Evolutionary conservation across 1,140 invertebrate genomes (phyloP).

Genomic region (Neodiprion pinetum): DNA sequence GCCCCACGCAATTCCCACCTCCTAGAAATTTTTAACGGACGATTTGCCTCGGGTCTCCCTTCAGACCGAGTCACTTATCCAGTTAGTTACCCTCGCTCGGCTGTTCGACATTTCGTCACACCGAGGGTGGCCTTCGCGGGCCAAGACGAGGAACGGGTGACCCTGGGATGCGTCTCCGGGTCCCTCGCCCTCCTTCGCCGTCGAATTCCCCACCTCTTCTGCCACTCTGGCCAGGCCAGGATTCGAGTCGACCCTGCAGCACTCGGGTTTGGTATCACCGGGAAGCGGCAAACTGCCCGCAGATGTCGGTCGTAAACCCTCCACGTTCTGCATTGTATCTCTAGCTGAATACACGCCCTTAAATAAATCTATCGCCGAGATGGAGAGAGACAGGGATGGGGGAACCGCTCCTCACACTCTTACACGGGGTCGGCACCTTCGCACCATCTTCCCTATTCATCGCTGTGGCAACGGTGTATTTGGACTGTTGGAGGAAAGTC

Average conservation of each 20-base stretch:
- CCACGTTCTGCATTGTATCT: slow-evolving; percentile 48
- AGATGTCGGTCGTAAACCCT: slow-evolving; percentile 57
- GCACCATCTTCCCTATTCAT: no score
- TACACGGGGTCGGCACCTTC: neutral
- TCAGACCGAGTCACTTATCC: slow-evolving; percentile 5
- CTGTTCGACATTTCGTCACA: slow-evolving; percentile 54
- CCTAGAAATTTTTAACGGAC: slow-evolving; percentile 59
- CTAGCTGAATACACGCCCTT: slow-evolving; percentile 56
- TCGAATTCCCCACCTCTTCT: no score
- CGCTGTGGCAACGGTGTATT: no score
- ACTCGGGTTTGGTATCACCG: neutral
- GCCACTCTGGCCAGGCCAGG: no score
- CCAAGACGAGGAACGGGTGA: neutral
- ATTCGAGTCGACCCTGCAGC: neutral
- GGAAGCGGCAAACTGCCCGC: slow-evolving; percentile 54
- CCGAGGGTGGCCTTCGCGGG: slow-evolving; percentile 35
- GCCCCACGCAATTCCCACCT: slow-evolving; percentile 1
- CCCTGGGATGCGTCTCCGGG: neutral
- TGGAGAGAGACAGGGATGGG: neutral
- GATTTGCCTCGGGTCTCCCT: slow-evolving; percentile 47
- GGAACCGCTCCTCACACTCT: neutral
- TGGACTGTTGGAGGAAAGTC: no score
- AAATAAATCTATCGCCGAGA: slow-evolving; percentile 56
- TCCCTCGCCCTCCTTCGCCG: neutral
- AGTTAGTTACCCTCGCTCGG: slow-evolving; percentile 31